These are phyloP conservation scores for Conus betulinus DNA, from an alignment of 1,140 invertebrate species.

Conservation along the genomic window DNA sequence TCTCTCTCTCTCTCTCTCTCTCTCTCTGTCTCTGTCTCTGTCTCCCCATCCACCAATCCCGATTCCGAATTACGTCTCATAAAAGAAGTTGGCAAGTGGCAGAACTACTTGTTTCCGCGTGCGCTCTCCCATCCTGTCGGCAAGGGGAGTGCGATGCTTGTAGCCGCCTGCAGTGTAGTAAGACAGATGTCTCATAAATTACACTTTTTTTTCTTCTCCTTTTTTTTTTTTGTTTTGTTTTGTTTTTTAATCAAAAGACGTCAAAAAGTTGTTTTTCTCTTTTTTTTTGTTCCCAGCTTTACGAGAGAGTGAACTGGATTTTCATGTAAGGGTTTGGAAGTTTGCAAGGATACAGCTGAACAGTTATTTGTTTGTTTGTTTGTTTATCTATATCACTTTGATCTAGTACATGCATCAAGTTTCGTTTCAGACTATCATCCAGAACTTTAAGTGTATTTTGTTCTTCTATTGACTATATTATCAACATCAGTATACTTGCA, in stretches of 20 bases:
- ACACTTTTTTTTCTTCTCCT: background rate
- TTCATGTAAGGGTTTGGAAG: background rate
- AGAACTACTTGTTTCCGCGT: background rate
- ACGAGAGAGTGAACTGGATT: background rate
- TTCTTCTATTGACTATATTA: too few relatives aligned
- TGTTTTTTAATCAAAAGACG: background rate
- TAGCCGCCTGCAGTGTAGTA: background rate
- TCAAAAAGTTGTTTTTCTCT: background rate
- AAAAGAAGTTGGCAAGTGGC: background rate
- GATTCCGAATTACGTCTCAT: background rate
- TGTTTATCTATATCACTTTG: too few relatives aligned
- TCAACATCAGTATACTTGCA: too few relatives aligned
- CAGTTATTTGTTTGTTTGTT: background rate
- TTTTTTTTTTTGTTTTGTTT: background rate
- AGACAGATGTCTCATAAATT: constrained; percentile 11
- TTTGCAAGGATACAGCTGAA: background rate
- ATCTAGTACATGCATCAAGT: too few relatives aligned
- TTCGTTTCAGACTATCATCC: too few relatives aligned
- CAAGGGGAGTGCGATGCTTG: background rate
- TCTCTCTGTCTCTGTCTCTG: too few relatives aligned
- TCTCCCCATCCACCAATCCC: background rate
- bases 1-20: background rate
- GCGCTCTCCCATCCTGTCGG: background rate
- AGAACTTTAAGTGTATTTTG: too few relatives aligned
- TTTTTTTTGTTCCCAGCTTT: background rate